Evolutionary conservation across 2,113 vertebrate genomes (phyloP), one percentile per base, ranked within the genome.

Genomic region (Paradoxurus hermaphroditus): DNA sequence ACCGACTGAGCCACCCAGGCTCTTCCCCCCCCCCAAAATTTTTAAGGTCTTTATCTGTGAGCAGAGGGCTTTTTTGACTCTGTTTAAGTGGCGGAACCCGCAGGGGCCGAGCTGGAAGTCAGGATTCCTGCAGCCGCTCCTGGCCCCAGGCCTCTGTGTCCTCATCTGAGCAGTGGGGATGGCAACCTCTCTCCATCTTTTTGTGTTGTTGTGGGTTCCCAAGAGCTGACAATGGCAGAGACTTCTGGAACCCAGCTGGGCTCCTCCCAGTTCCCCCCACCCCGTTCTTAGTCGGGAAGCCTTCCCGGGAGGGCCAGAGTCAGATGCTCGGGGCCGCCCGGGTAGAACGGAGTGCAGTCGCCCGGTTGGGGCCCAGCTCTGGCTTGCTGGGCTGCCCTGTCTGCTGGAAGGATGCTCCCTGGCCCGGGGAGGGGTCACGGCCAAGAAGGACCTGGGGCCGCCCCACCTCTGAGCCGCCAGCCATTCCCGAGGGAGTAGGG

Each of bases 41-140:
- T 51, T 2, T 3, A 5, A 44, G 23, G 23, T 10, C 81, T 59
- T 31, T 4, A 41, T 14, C 72, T 7, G 14, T 7, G 65, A 31
- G 19, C 72, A 4, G 36, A 53, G 53, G 59, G 53, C 4, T n/a
- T 7, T 44, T 49, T 46, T 46, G 7, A 3, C 6, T 14, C 21
- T 18, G 0, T 1, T 10, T 14, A 3, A 2, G n/a, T 0, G 27
- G 56, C 62, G 72, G 13, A 23, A 8, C 8, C 0, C 0, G 77
- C 36, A 1, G 1, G 14, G 3, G 34, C n/a, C n/a, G n/a, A n/a
- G n/a, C n/a, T n/a, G n/a, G n/a, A n/a, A n/a, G n/a, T n/a, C n/a
- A n/a, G n/a, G n/a, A n/a, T n/a, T n/a, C n/a, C n/a, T n/a, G n/a
- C n/a, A n/a, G n/a, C n/a, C n/a, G 49, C 19, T 18, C 13, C 41